These are phyloP conservation scores for Heptranchias perlo DNA, from an alignment of 2,113 vertebrate species.

Conservation along the genomic window DNA sequence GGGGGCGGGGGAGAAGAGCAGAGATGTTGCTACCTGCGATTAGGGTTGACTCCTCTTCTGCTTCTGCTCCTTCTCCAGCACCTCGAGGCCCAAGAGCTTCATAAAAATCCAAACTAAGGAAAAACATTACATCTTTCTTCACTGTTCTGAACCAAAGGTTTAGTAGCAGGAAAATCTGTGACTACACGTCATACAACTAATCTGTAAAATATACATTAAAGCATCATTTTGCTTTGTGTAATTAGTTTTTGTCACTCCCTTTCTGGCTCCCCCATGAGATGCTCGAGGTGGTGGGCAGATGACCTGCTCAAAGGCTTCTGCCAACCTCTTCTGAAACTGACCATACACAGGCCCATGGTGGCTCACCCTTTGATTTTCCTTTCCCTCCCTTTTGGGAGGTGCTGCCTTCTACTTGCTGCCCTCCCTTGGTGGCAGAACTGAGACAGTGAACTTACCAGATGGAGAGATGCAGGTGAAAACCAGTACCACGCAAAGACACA, in stretches of 20 bases:
- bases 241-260: not conserved
- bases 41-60: slow-evolving; percentile 55
- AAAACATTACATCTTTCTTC: not conserved
- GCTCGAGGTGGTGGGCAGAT: not conserved
- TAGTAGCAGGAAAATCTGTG: not conserved
- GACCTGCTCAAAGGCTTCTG: not conserved
- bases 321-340: not conserved
- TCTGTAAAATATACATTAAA: not conserved
- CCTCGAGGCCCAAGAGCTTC: slow-evolving; percentile 47
- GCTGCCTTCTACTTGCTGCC: not conserved
- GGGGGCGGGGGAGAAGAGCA: not conserved
- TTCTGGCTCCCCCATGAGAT: not conserved
- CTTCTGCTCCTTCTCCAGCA: slow-evolving; percentile 59
- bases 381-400: not conserved
- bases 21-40: not conserved
- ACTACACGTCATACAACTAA: not conserved
- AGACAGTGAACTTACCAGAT: not conserved
- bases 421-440: not conserved
- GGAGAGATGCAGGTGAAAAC: not conserved
- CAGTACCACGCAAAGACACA: not conserved
- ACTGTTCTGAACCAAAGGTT: not conserved
- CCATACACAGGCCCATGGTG: not conserved
- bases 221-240: not conserved
- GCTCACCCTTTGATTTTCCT: not conserved
- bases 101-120: slow-evolving; percentile 44